Base-by-base conservation (phyloP, 2,113 vertebrate species). In the Halcyon malimbica region DNA sequence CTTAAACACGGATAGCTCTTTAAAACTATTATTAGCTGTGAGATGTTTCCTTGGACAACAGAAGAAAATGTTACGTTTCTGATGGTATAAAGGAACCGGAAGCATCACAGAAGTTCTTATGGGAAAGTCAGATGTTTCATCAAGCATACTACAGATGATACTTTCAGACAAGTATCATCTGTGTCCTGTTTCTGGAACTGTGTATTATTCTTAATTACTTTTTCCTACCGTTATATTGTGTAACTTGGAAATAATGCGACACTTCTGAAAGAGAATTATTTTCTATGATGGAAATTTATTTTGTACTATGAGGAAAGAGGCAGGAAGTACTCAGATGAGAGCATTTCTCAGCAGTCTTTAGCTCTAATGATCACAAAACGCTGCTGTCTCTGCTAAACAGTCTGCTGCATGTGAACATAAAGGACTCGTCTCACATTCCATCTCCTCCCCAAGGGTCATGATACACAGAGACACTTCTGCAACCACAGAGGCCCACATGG, bases 171-270 rank as follows among this genome's bases (percentile, higher is more conserved):
- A 92, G 41, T 78, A 85, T 41, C 60, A 85, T 41, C 60, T 71
- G 57, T 1, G 18, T 88, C 85, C 63, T 90, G 37, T 81, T 93
- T 95, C 93, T 95, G 74, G 83, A 83, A 87, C 57, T 50, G 31
- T 78, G 63, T 78, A 33, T 80, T 84, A 53, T 21, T 90, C 68
- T 65, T 86, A 89, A 96, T 95, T 93, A 86, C 33, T 88, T 91
- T 88, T 91, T 86, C 94, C 78, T 88, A 53, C 69, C 84, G 62
- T 35, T 84, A 78, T 60, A 41, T 87, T 93, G 48, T 64, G 76
- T 60, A 94, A 92, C 82, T 92, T 90, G 85, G 82, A 94, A 93
- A 92, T 75, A 89, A 83, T 54, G 46, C 77, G 63, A 85, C 50
- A 63, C 6, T 86, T 93, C 35, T 70, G 56, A 90, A 86, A 78